phyloP scores from a whole-genome alignment of 2,888 invertebrate species.

The Zele albiditarsus region DNA sequence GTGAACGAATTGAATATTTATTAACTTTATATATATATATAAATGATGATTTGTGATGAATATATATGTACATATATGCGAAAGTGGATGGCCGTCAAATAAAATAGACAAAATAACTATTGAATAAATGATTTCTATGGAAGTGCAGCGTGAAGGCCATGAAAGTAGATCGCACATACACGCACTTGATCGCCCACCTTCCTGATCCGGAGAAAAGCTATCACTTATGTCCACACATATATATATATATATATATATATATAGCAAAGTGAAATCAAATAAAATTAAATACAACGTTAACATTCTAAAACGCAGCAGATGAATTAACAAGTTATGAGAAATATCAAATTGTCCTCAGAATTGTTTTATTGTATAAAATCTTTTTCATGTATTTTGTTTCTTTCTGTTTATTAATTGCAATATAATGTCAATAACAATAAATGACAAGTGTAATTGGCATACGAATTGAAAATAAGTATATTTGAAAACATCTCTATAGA shows the following conservation, averaged over 20 bases:
- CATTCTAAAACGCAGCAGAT: constrained; percentile 9
- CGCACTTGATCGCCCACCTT: constrained; percentile 52
- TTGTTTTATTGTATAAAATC: constrained; percentile 11
- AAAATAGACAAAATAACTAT: too few relatives aligned
- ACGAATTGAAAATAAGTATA: background rate
- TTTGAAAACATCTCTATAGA: too few relatives aligned
- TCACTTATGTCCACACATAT: background rate
- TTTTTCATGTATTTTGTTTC: background rate
- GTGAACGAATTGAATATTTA: too few relatives aligned
- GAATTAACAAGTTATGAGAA: constrained; percentile 3
- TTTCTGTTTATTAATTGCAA: background rate
- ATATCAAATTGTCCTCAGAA: background rate
- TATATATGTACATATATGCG: too few relatives aligned
- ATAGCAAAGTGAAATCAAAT: constrained; percentile 54
- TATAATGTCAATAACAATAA: background rate
- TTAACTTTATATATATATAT: too few relatives aligned
- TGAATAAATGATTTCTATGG: background rate
- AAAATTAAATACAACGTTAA: constrained; percentile 31
- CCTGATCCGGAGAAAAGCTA: constrained; percentile 66
- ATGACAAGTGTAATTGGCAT: background rate
- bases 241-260: background rate
- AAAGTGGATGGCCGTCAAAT: too few relatives aligned
- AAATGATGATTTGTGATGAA: too few relatives aligned
- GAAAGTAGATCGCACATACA: constrained; percentile 58
- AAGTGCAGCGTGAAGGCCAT: constrained; percentile 64